Evolutionary conservation across 2,797 vertebrate genomes (phyloP), one percentile per base, ranked within the genome.

Genomic region (Gouania willdenowi): DNA sequence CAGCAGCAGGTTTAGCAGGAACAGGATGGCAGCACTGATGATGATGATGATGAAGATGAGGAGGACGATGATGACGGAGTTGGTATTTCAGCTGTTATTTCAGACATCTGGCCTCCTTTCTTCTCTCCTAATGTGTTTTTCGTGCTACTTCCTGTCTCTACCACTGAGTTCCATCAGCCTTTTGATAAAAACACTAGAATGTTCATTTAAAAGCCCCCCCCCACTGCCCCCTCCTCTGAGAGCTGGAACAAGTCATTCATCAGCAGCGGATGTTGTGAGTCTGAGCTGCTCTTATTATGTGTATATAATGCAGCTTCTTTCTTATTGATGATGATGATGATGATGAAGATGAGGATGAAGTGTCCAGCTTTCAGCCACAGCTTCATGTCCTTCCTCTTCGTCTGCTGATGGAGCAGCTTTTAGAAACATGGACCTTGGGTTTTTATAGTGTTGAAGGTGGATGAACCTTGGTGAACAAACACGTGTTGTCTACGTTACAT

Each of bases 21-120:
- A 13, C 11, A 15, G 37, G 61, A 51, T n/a, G 16, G 27, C 29
- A 26, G 30, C 6, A 2, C 8, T 31, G 37, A 39, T 28, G 44
- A 24, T 18, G 33, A 21, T n/a, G n/a, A n/a, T n/a, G n/a, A n/a
- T n/a, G n/a, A n/a, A n/a, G n/a, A n/a, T n/a, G n/a, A n/a, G n/a
- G n/a, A n/a, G n/a, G n/a, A n/a, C 2, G 34, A 26, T 8, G 25
- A 19, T 16, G 25, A 9, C 8, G 18, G 42, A 43, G 18, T 19
- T 66, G 48, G 28, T 34, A 41, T 72, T 66, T 59, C 54, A 29
- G 48, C 33, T 26, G 35, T 39, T 48, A 42, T 45, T 33, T 17
- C 35, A 44, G 40, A 46, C 37, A 49, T 47, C 47, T 66, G 59
- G 26, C 34, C 29, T 40, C 46, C 11, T 20, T 20, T 6, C 14